A percentile compares a stretch with the other conserved stretches of the same genome.
Conservation (phyloP, 2,888 invertebrate species). For the Fragum fragum region DNA sequence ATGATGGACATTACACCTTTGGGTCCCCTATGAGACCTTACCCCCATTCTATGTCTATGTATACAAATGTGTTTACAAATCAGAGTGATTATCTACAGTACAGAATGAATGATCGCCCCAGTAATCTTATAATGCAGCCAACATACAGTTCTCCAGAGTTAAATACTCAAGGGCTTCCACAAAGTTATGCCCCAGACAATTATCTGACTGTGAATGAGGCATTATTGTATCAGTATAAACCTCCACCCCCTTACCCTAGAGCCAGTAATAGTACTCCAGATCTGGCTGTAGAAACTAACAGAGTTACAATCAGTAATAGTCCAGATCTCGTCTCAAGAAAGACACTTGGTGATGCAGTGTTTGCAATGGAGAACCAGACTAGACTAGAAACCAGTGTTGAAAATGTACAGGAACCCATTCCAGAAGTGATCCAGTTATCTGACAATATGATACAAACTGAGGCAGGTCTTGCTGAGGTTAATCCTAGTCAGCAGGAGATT, state of each 20-base stretch:
- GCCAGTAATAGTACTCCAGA: constrained; percentile 94
- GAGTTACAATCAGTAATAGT: constrained; percentile 73
- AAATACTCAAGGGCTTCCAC: constrained; percentile 78
- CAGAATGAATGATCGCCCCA: constrained; percentile 74
- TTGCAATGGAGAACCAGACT: constrained; percentile 69
- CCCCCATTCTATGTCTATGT: constrained; percentile 73
- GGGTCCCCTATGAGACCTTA: constrained; percentile 76
- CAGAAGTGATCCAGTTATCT: constrained; percentile 62
- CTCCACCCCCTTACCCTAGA: constrained; percentile 93
- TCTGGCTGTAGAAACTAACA: constrained; percentile 88
- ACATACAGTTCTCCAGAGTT: constrained; percentile 87
- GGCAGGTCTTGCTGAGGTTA: constrained; percentile 48
- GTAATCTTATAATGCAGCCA: constrained; percentile 83
- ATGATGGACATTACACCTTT: constrained; percentile 77
- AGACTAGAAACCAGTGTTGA: constrained; percentile 76
- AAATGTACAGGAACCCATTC: constrained; percentile 72
- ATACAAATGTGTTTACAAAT: constrained; percentile 77
- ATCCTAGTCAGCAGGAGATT: constrained; percentile 55
- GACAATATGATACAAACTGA: constrained; percentile 47
- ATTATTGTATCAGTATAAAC: constrained; percentile 90
- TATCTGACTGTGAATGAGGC: constrained; percentile 85
- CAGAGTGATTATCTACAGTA: constrained; percentile 71
- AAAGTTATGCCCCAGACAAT: constrained; percentile 73
- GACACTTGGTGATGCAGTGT: constrained; percentile 62
- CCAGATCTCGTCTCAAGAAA: constrained; percentile 90